Evolutionary conservation across 1,140 invertebrate species (phyloP).

Genomic region (Dinothrombium tinctorium): DNA sequence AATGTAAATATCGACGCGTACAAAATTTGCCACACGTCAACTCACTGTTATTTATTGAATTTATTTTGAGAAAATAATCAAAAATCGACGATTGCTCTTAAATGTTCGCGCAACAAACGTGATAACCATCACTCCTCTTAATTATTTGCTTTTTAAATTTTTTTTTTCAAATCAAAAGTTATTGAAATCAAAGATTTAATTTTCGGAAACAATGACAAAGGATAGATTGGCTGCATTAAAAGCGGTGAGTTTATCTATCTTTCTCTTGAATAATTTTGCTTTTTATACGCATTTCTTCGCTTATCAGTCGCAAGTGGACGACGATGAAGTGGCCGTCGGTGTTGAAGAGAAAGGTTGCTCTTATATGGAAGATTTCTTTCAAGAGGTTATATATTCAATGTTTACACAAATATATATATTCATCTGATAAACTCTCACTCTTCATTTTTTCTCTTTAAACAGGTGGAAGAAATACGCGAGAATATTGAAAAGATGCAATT

Average conservation of each 20-base stretch:
- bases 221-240: constrained; percentile 15
- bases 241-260: constrained; percentile 11
- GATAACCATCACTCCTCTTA: no score
- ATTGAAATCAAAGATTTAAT: no score
- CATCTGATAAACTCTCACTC: neutral
- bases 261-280: neutral
- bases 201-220: constrained; percentile 13
- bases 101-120: no score
- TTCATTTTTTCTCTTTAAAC: constrained; percentile 10
- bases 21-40: no score
- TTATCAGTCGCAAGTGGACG: constrained; percentile 16
- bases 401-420: neutral
- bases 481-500: constrained; percentile 34
- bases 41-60: no score
- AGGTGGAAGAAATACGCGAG: constrained; percentile 36
- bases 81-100: no score
- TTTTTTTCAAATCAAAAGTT: no score
- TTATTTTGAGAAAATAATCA: no score
- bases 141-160: no score
- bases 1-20: no score
- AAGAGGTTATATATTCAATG: constrained; percentile 24
- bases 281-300: neutral
- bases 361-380: constrained; percentile 25
- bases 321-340: constrained; percentile 23
- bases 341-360: constrained; percentile 16